Evolutionary conservation across 64 coral and sea anemone species (phyloP).

Genomic region (Montipora foliosa): DNA sequence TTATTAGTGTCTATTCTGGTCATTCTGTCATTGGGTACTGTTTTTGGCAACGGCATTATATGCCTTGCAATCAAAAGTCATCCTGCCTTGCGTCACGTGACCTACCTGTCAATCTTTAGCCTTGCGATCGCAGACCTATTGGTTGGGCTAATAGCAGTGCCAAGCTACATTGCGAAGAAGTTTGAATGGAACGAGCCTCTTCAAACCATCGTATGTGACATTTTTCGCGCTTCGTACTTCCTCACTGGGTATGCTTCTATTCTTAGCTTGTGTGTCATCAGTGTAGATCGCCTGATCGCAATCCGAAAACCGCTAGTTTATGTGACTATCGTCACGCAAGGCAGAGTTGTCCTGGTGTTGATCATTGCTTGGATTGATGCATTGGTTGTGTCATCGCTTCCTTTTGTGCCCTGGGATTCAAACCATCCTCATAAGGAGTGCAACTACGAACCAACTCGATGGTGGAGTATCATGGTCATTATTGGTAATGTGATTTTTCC

Average conservation of each 20-base stretch:
- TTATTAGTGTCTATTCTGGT: constrained; percentile 10
- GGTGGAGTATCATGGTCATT: constrained; percentile 98
- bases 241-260: constrained; percentile 91
- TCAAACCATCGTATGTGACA: constrained; percentile 73
- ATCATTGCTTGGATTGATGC: constrained; percentile 84
- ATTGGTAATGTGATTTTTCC: constrained; percentile 85
- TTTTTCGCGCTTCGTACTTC: constrained; percentile 93
- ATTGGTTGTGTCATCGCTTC: constrained; percentile 71
- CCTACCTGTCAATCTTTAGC: constrained; percentile 66
- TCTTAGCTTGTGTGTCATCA: constrained; percentile 87
- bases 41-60: constrained; percentile 63
- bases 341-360: constrained; percentile 57
- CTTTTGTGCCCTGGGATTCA: constrained; percentile 73
- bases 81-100: constrained; percentile 55
- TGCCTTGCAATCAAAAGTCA: constrained; percentile 63
- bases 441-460: constrained; percentile 67
- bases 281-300: constrained; percentile 86
- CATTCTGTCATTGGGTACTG: constrained; percentile 56
- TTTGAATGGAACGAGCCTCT: constrained; percentile 29
- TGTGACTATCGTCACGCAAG: constrained; percentile 59
- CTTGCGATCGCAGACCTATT: constrained; percentile 94
- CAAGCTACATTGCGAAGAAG: constrained; percentile 93
- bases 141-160: constrained; percentile 91
- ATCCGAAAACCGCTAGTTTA: constrained; percentile 86
- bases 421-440: constrained; percentile 27